Evolutionary conservation across 1,140 invertebrate species (phyloP).

Genomic region (Drosophila serrata): DNA sequence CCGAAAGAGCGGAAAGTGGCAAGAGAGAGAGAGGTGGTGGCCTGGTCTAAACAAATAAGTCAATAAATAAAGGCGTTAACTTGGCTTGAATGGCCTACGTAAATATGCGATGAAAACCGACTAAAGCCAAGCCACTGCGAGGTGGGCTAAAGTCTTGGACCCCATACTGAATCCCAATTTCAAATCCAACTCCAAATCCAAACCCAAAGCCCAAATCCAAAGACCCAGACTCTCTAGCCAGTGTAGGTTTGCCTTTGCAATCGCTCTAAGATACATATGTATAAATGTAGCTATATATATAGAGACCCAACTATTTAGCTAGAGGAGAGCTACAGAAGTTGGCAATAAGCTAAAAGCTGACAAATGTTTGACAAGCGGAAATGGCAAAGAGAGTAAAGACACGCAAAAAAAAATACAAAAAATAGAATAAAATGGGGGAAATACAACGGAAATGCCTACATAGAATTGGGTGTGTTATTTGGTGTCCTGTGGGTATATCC

Average conservation of each 20-base stretch:
- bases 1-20: conserved; percentile 6
- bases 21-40: conserved; percentile 9
- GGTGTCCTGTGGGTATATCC: neutral
- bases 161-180: conserved; percentile 18
- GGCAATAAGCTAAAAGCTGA: conserved; percentile 80
- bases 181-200: neutral
- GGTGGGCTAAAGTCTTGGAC: conserved; percentile 39
- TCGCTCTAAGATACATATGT: conserved; percentile 35
- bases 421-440: neutral
- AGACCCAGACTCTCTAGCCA: conserved; percentile 36
- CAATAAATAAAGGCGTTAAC: conserved; percentile 82
- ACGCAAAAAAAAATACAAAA: neutral
- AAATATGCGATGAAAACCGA: conserved; percentile 75
- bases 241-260: conserved; percentile 76
- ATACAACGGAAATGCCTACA: conserved; percentile 6
- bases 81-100: conserved; percentile 78
- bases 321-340: conserved; percentile 42
- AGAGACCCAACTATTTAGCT: conserved; percentile 9
- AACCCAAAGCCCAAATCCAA: conserved; percentile 11
- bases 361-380: conserved; percentile 83
- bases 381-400: conserved; percentile 57
- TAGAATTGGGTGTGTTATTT: conserved; percentile 11
- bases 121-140: conserved; percentile 18
- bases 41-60: conserved; percentile 73
- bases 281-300: neutral